Conservation (phyloP, 2,888 invertebrate genomes). For the Dendrolimus pini region DNA sequence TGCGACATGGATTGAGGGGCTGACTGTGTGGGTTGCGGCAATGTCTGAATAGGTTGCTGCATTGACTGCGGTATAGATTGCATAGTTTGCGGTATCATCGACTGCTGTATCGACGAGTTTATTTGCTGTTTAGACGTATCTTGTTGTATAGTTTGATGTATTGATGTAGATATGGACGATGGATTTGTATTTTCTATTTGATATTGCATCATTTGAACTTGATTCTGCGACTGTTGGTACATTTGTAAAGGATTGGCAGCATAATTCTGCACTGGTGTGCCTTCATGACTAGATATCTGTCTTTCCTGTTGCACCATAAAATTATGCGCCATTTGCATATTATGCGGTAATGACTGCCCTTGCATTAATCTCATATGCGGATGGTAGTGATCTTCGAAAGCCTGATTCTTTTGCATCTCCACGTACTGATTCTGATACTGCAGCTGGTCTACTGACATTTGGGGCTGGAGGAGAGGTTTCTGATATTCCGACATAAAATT, state of each 20-base stretch:
- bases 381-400: slow-evolving; percentile 54
- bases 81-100: slow-evolving; percentile 26
- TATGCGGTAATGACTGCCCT: slow-evolving; percentile 64
- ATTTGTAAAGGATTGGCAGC: slow-evolving; percentile 63
- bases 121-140: slow-evolving; percentile 24
- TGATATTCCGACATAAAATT: slow-evolving; percentile 48
- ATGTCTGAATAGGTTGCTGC: slow-evolving; percentile 14
- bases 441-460: slow-evolving; percentile 59
- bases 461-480: slow-evolving; percentile 46
- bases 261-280: slow-evolving; percentile 69
- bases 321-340: slow-evolving; percentile 51
- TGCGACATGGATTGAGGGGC: slow-evolving; percentile 12
- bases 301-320: slow-evolving; percentile 63
- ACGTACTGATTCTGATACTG: slow-evolving; percentile 46
- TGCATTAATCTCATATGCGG: slow-evolving; percentile 50
- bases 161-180: slow-evolving; percentile 23
- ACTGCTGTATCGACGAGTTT: slow-evolving; percentile 26
- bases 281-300: slow-evolving; percentile 73
- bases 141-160: slow-evolving; percentile 24
- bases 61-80: slow-evolving; percentile 28
- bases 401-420: slow-evolving; percentile 46
- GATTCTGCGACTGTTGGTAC: slow-evolving; percentile 53
- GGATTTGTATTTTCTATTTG: slow-evolving; percentile 31
- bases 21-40: slow-evolving; percentile 13
- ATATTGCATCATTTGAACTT: slow-evolving; percentile 39